Evolutionary conservation across 2,888 invertebrate species (phyloP).

Genomic region (Cantharis rustica): DNA sequence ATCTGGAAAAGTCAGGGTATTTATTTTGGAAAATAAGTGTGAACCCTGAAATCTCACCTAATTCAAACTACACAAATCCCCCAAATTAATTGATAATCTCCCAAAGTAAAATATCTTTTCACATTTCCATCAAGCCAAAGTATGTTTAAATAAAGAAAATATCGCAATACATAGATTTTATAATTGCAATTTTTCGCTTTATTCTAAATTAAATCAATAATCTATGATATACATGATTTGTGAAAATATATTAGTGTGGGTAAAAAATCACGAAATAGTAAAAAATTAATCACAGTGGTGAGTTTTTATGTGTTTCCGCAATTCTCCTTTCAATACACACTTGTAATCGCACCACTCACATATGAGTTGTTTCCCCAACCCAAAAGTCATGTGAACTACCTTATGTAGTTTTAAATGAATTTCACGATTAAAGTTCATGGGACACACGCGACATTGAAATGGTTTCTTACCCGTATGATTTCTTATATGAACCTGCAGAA

Average conservation of each 20-base stretch:
- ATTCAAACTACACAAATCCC: too few relatives aligned
- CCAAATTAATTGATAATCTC: too few relatives aligned
- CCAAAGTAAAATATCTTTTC: too few relatives aligned
- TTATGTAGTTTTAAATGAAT: not conserved
- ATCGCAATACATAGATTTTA: too few relatives aligned
- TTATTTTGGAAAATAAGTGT: too few relatives aligned
- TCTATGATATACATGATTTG: not conserved
- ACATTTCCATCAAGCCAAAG: too few relatives aligned
- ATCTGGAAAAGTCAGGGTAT: too few relatives aligned
- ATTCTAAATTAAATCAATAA: not conserved
- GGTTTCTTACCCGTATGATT: not conserved
- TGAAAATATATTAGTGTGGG: not conserved
- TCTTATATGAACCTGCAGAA: not conserved
- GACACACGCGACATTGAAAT: not conserved
- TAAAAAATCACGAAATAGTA: not conserved
- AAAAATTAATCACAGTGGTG: not conserved
- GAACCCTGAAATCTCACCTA: too few relatives aligned
- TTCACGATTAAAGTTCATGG: not conserved
- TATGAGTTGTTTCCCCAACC: not conserved
- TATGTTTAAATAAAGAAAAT: too few relatives aligned
- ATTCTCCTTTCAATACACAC: not conserved
- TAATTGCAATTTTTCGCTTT: not conserved
- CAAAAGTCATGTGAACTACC: not conserved
- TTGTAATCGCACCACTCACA: not conserved
- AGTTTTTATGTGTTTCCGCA: not conserved